Evolutionary conservation across 2,113 vertebrate species (phyloP).

Genomic region (Carassius auratus): DNA sequence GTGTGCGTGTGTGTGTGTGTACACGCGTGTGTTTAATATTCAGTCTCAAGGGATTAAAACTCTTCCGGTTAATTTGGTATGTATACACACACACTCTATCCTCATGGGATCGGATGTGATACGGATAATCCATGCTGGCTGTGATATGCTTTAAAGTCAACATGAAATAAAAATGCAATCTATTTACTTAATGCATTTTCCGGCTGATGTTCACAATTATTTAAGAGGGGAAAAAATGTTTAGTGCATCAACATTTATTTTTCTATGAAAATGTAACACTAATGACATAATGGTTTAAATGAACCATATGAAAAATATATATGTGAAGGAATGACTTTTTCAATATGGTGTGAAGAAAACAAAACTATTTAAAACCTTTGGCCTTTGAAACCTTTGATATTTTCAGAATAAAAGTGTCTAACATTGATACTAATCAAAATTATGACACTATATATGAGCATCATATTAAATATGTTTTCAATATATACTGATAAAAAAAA

Average conservation of each 20-base stretch:
- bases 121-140: neutral
- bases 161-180: neutral
- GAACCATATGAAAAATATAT: neutral
- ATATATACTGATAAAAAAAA: too few relatives aligned
- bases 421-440: neutral
- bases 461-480: too few relatives aligned
- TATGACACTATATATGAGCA: too few relatives aligned
- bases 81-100: neutral
- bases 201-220: neutral
- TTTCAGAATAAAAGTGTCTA: neutral
- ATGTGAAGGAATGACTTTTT: neutral
- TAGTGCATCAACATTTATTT: neutral
- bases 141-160: neutral
- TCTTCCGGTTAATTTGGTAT: neutral
- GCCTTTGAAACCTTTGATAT: neutral
- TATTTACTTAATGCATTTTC: neutral
- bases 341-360: neutral
- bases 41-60: constrained; percentile 20
- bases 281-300: neutral
- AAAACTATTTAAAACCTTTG: neutral
- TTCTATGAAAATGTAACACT: neutral
- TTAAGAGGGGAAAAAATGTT: too few relatives aligned
- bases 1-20: constrained; percentile 2
- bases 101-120: neutral
- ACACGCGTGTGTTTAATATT: neutral